Conservation (phyloP, 2,888 invertebrate genomes). For the Phrixothrix hirtus region DNA sequence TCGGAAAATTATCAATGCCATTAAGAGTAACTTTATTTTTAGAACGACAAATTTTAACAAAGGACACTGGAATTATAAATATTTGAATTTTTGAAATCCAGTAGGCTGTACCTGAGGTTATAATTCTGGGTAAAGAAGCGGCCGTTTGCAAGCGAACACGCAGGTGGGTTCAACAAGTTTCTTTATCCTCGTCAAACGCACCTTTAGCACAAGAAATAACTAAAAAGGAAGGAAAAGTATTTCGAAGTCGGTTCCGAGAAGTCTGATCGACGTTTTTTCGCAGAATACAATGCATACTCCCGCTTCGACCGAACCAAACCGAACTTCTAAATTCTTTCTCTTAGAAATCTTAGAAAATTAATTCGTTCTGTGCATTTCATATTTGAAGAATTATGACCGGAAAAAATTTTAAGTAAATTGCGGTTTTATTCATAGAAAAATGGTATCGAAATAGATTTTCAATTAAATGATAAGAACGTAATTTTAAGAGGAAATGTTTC, state of each 20-base stretch:
- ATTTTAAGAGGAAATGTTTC: no score
- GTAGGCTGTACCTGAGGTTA: constrained; percentile 16
- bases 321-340: no score
- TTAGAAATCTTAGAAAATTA: no score
- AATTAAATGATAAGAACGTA: no score
- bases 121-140: constrained; percentile 18
- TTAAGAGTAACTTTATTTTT: not conserved
- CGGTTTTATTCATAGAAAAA: no score
- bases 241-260: constrained; percentile 47
- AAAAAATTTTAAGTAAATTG: no score
- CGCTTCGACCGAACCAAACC: not conserved
- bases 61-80: not conserved
- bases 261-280: constrained; percentile 50
- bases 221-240: constrained; percentile 17
- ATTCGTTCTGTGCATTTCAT: not conserved
- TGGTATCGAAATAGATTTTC: no score
- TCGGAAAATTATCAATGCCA: not conserved
- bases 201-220: constrained; percentile 6
- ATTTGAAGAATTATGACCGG: not conserved
- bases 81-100: not conserved
- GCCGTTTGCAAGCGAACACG: constrained; percentile 2
- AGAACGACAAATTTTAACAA: not conserved
- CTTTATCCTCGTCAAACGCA: constrained; percentile 18
- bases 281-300: constrained; percentile 38
- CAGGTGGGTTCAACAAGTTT: constrained; percentile 36